These are phyloP conservation scores for Eremophila alpestris DNA, from an alignment of 2,797 vertebrate genomes.

Conservation along the genomic window DNA sequence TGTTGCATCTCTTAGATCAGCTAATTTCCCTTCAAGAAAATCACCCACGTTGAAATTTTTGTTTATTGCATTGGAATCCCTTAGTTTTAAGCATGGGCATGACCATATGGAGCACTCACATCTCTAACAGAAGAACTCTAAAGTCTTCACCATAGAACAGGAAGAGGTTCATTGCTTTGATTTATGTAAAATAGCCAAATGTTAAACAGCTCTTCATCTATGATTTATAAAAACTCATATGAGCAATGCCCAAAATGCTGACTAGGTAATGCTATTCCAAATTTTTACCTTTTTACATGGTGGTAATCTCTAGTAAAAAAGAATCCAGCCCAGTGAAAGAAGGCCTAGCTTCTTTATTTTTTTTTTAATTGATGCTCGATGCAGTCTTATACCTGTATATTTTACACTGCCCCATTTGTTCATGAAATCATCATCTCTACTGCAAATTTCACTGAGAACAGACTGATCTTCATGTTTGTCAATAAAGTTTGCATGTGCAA, in stretches of 20 bases:
- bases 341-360: neutral
- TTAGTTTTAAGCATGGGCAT: neutral
- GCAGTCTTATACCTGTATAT: neutral
- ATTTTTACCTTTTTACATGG: neutral
- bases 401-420: neutral
- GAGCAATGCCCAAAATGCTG: neutral
- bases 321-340: neutral
- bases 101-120: neutral
- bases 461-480: neutral
- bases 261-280: neutral
- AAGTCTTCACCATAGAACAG: neutral
- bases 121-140: neutral
- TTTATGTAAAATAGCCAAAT: neutral
- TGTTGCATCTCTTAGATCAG: slow-evolving; percentile 56
- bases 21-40: slow-evolving; percentile 55
- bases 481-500: neutral
- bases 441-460: neutral
- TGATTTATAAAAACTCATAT: neutral
- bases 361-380: neutral
- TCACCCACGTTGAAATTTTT: slow-evolving; percentile 18
- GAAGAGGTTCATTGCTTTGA: neutral
- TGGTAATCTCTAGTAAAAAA: neutral
- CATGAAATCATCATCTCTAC: neutral
- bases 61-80: neutral
- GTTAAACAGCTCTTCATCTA: neutral